These are phyloP conservation scores for Grus americana DNA, from an alignment of 2,113 vertebrate species.

Conservation along the genomic window DNA sequence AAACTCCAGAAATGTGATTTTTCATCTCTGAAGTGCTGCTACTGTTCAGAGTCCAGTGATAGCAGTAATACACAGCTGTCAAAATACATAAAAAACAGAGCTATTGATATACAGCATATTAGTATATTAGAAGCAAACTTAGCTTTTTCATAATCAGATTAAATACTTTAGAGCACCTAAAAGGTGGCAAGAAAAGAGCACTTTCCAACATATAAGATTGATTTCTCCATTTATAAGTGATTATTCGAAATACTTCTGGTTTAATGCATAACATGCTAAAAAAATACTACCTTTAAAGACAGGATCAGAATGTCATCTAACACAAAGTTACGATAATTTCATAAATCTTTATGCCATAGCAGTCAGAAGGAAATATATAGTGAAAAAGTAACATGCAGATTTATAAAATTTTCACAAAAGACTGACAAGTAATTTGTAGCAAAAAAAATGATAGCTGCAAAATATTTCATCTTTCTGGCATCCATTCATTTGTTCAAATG, in stretches of 20 bases:
- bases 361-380: neutral
- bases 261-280: neutral
- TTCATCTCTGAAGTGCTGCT: neutral
- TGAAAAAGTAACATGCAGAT: neutral
- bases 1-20: neutral
- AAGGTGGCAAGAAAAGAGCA: neutral
- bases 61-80: neutral
- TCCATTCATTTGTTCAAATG: neutral
- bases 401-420: neutral
- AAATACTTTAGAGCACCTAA: neutral
- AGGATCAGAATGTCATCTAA: neutral
- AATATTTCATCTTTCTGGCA: neutral
- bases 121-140: neutral
- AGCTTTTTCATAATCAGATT: neutral
- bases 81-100: neutral
- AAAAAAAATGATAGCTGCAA: neutral
- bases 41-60: neutral
- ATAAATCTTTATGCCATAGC: neutral
- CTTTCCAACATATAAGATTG: neutral
- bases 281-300: neutral
- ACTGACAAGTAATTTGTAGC: neutral
- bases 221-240: neutral
- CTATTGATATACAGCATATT: neutral
- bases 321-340: neutral
- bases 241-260: neutral